Conservation (phyloP, 2,888 invertebrate species). For the Ommatoiulus sabulosus region DNA sequence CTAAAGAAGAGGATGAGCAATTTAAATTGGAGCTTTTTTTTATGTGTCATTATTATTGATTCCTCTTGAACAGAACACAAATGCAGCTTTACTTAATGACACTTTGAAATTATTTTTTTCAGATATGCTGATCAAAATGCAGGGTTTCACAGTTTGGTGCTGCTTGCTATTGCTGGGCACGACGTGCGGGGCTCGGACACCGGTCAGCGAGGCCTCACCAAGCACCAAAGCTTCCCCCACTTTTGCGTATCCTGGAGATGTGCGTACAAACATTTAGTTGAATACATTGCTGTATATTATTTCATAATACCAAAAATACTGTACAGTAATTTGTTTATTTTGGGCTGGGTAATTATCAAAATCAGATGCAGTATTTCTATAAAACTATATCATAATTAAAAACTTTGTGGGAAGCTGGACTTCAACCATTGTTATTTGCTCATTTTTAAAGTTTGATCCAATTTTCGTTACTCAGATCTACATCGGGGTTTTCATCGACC, state of each 20-base stretch:
- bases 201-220: neutral
- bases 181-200: neutral
- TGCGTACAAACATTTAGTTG: neutral
- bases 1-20: no score
- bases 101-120: neutral
- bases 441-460: neutral
- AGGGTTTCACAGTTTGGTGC: neutral
- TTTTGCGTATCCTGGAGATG: constrained; percentile 13
- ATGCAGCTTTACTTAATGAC: neutral
- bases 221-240: neutral
- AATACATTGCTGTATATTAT: no score
- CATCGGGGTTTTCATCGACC: constrained; percentile 53
- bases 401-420: neutral
- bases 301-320: neutral
- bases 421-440: neutral
- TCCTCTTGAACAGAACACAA: neutral
- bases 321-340: neutral
- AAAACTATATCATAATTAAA: neutral
- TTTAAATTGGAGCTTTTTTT: no score
- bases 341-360: no score
- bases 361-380: no score
- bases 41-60: no score
- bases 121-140: constrained; percentile 21
- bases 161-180: neutral
- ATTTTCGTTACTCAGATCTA: constrained; percentile 10